Evolutionary conservation across 2,888 invertebrate species (phyloP).

Genomic region (Thumatha senex): DNA sequence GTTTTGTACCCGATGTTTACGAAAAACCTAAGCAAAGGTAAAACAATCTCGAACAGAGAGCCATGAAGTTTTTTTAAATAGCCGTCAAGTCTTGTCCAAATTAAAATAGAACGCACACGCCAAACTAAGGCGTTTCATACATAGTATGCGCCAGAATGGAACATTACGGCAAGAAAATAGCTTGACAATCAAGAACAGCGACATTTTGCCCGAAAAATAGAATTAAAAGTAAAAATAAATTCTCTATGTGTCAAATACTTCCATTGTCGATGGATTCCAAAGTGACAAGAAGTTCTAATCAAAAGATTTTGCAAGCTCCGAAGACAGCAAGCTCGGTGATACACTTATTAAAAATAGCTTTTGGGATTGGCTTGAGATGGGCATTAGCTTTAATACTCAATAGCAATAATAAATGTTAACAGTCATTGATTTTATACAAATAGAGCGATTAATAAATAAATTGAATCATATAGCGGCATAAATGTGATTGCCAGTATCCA

Average conservation of each 20-base stretch:
- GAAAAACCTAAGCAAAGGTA: slow-evolving; percentile 67
- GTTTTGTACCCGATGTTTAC: slow-evolving; percentile 76
- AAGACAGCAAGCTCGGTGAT: not conserved
- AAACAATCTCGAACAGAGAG: slow-evolving; percentile 59
- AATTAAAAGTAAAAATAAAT: slow-evolving; percentile 63
- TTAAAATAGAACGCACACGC: slow-evolving; percentile 81
- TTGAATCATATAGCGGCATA: too few relatives aligned
- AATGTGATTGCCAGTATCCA: too few relatives aligned
- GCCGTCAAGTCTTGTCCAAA: slow-evolving; percentile 81
- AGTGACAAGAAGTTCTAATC: slow-evolving; percentile 7
- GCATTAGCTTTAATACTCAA: too few relatives aligned
- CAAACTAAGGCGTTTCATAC: slow-evolving; percentile 79
- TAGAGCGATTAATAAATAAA: too few relatives aligned
- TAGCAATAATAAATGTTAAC: too few relatives aligned
- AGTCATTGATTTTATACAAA: too few relatives aligned
- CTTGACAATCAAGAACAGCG: slow-evolving; percentile 82
- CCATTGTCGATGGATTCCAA: slow-evolving; percentile 49
- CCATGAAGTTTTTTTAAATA: slow-evolving; percentile 75
- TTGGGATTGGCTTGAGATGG: too few relatives aligned
- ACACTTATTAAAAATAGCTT: not conserved
- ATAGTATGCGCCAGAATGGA: slow-evolving; percentile 82
- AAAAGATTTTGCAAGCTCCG: too few relatives aligned
- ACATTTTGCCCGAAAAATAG: slow-evolving; percentile 77
- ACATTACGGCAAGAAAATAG: slow-evolving; percentile 83
- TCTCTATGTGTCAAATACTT: slow-evolving; percentile 46